These are phyloP conservation scores for Gyps fulvus DNA, from an alignment of 2,113 vertebrate species.

Conservation along the genomic window DNA sequence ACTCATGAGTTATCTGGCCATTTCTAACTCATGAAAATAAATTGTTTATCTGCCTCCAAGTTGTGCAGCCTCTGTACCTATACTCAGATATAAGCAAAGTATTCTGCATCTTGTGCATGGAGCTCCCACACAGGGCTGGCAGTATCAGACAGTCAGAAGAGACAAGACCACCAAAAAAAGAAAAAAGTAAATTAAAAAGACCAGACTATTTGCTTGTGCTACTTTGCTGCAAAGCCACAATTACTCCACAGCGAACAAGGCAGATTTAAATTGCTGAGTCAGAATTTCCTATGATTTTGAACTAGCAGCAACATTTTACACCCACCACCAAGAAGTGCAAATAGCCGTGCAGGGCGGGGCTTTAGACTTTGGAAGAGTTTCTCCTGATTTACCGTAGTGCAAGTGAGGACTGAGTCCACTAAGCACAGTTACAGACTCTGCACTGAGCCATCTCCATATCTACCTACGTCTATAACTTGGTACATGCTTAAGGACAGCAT, in stretches of 20 bases:
- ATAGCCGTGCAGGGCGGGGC: fast-evolving
- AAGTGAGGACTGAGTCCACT: background rate
- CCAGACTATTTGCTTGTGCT: background rate
- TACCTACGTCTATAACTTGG: background rate
- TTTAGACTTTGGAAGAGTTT: background rate
- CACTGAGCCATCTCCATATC: background rate
- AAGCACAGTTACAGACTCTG: background rate
- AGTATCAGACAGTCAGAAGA: background rate
- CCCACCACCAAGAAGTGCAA: background rate
- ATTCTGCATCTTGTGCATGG: background rate
- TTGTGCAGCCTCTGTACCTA: background rate
- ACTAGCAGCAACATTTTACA: background rate
- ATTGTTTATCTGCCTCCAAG: background rate
- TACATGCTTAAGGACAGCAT: background rate
- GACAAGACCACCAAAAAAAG: background rate
- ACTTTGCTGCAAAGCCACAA: background rate
- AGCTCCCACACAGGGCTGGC: background rate
- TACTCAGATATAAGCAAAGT: fast-evolving
- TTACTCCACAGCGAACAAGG: background rate
- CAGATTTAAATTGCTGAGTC: background rate
- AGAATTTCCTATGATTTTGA: background rate
- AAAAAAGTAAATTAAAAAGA: background rate
- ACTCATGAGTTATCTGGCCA: background rate
- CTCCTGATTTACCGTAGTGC: background rate
- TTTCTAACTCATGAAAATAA: background rate